These are phyloP conservation scores for Clarias gariepinus DNA, from an alignment of 2,113 vertebrate genomes.

Conservation along the genomic window DNA sequence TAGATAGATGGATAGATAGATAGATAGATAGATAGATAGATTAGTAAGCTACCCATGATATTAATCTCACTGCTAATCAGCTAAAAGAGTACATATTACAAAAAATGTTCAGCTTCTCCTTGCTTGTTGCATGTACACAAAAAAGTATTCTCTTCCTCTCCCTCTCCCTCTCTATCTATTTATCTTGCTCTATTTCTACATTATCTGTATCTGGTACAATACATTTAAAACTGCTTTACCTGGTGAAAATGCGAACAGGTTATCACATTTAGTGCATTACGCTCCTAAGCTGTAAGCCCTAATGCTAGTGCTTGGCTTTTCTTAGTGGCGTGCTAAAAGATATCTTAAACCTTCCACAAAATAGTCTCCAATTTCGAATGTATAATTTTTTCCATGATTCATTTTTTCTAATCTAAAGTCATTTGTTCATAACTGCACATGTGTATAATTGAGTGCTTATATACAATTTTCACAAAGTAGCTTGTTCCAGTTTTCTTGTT, in stretches of 20 bases:
- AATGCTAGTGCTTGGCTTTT: not conserved
- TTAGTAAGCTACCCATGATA: not conserved
- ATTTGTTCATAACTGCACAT: slow-evolving; percentile 18
- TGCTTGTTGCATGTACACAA: not conserved
- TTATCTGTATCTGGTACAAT: not conserved
- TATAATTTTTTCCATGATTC: slow-evolving; percentile 25
- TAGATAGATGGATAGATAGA: not conserved
- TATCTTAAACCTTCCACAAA: slow-evolving; percentile 1
- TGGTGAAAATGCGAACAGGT: not conserved
- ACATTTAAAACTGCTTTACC: not conserved
- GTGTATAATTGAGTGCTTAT: slow-evolving; percentile 28
- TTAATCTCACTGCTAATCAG: not conserved
- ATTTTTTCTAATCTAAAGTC: slow-evolving; percentile 6
- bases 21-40: not conserved
- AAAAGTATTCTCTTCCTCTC: not conserved
- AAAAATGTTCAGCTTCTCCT: not conserved
- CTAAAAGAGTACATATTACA: not conserved
- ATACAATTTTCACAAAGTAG: slow-evolving; percentile 18
- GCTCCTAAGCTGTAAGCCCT: not conserved
- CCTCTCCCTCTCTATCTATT: too few species aligned
- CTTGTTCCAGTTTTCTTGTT: slow-evolving; percentile 42
- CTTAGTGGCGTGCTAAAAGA: not conserved
- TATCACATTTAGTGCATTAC: not conserved
- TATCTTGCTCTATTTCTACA: not conserved
- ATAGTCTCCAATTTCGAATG: not conserved